Base-by-base conservation (phyloP, 2,797 vertebrate genomes). In the Numenius phaeopus region DNA sequence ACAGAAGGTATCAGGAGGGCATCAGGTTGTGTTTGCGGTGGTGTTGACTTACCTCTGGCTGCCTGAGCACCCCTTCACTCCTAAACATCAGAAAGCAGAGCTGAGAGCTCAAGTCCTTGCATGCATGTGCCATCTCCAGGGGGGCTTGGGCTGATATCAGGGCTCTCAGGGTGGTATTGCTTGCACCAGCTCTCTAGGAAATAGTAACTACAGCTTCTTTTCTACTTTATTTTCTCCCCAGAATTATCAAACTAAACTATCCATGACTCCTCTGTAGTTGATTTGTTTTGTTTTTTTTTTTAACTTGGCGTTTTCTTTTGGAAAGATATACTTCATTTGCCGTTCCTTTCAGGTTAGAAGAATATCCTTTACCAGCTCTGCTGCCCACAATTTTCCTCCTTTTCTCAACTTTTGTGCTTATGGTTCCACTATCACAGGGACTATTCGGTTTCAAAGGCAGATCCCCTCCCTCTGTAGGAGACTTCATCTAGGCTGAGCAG, bases 101-200 rank as follows among this genome's bases (percentile, higher is more conserved):
- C 44, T 3, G 29, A 22, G 1, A 16, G 2, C 61, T 58, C 0
- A 0, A 24, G 10, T 17, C 59, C 76, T 9, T 10, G 46, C 30
- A 5, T 0, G 6, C 29, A 10, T 10, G 9, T 14, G 15, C 3
- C 57, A 14, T 7, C 61, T 46, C 34, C 46, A 3, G 0, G n/a
- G 18, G 18, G 11, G 2, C 20, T 27, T 21, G 61, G 26, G 54
- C 2, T 37, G 50, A n/a, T 11, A 24, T 39, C 32, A 8, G 11
- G 26, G 52, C 42, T 34, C 69, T 13, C 14, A 64, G 24, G 49
- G 27, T 3, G 6, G 11, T 16, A 16, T 9, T 16, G 10, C 64
- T 42, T 37, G 11, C 17, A 49, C 19, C 14, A 46, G 20, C 5
- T 62, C 52, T 79, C 39, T 59, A 10, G n/a, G 4, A 64, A 81